Conservation (phyloP, 2,888 invertebrate genomes). For the Philereme vetulata region DNA sequence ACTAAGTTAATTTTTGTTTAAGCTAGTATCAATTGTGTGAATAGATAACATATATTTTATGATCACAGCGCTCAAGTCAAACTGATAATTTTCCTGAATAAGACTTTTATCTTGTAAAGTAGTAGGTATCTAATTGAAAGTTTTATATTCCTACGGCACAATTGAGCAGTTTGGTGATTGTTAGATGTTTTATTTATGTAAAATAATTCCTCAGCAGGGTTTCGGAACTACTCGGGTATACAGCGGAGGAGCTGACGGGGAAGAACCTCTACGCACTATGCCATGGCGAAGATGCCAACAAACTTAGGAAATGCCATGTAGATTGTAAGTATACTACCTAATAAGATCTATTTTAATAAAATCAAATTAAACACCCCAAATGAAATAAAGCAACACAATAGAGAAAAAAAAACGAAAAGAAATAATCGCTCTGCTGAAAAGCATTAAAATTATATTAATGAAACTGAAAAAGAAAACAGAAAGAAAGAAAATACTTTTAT, state of each 20-base stretch:
- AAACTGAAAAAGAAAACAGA: not conserved
- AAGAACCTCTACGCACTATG: constrained; percentile 97
- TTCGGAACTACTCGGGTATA: constrained; percentile 95
- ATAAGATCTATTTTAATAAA: constrained; percentile 2
- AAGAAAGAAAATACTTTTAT: not conserved
- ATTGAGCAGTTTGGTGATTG: too few relatives aligned
- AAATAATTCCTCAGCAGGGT: constrained; percentile 85
- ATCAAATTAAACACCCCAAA: not conserved
- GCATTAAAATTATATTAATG: not conserved
- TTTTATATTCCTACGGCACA: too few relatives aligned
- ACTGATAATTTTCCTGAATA: too few relatives aligned
- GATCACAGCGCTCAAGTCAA: too few relatives aligned
- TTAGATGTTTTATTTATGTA: not conserved
- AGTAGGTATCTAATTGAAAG: too few relatives aligned
- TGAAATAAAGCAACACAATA: not conserved
- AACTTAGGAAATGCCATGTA: constrained; percentile 96
- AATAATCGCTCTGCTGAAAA: not conserved
- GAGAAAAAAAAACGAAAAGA: not conserved
- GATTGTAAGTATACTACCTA: constrained; percentile 90
- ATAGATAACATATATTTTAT: too few relatives aligned
- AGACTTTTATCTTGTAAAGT: too few relatives aligned
- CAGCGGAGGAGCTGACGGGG: constrained; percentile 96
- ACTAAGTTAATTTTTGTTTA: too few relatives aligned
- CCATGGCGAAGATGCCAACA: constrained; percentile 97
- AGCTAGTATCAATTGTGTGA: too few relatives aligned